phyloP scores from a whole-genome alignment of 2,888 invertebrate species.

The Tinea pellionella region DNA sequence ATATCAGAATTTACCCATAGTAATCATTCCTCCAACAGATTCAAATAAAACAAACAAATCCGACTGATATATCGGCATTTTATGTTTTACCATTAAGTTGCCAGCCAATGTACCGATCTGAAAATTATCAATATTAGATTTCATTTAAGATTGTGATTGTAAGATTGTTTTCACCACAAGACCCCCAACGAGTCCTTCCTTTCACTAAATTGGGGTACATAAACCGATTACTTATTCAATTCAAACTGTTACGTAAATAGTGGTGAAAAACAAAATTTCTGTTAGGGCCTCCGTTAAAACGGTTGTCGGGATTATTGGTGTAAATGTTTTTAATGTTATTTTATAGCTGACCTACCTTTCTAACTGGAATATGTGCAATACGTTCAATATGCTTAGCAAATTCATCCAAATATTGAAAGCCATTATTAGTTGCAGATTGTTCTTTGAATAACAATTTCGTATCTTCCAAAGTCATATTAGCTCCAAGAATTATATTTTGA shows the following conservation, averaged over 20 bases:
- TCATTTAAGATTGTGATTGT: too few species aligned
- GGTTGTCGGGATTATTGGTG: too few species aligned
- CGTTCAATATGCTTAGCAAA: conserved; percentile 70
- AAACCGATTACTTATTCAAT: too few species aligned
- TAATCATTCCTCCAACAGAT: conserved; percentile 60
- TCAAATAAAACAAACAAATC: conserved; percentile 73
- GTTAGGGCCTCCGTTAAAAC: too few species aligned
- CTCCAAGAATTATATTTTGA: conserved; percentile 65
- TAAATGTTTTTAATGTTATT: too few species aligned
- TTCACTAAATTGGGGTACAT: too few species aligned
- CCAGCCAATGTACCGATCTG: conserved; percentile 76
- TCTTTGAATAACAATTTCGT: conserved; percentile 59
- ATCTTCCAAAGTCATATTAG: conserved; percentile 66
- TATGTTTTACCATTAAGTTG: conserved; percentile 74
- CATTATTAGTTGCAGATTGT: conserved; percentile 33
- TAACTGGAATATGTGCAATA: conserved; percentile 73
- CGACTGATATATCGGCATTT: conserved; percentile 72
- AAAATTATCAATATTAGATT: too few species aligned
- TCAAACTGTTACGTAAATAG: too few species aligned
- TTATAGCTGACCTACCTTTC: conserved; percentile 74
- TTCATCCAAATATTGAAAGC: conserved; percentile 63
- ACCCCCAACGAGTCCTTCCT: too few species aligned
- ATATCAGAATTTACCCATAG: conserved; percentile 68
- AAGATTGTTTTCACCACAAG: too few species aligned
- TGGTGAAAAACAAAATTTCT: too few species aligned